phyloP scores from a whole-genome alignment of 2,113 vertebrate genomes.

The Ptyas mucosa region DNA sequence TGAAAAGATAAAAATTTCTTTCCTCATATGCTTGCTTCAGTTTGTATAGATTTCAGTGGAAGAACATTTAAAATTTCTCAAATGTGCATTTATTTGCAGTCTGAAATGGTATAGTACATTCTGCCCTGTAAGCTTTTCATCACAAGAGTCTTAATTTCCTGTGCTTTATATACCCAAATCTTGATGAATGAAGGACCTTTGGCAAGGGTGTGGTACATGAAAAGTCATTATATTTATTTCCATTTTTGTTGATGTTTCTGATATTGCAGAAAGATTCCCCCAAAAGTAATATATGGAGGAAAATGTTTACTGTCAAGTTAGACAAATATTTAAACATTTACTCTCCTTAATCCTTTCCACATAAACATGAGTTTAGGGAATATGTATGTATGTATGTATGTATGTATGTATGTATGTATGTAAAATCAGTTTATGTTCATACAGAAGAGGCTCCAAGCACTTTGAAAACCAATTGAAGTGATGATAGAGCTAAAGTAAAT shows the following conservation, averaged over 20 bases:
- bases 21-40: background rate
- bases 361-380: conserved; percentile 1
- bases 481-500: background rate
- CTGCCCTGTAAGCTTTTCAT: background rate
- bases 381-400: background rate
- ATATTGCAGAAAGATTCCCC: background rate
- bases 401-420: background rate
- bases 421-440: background rate
- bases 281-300: background rate
- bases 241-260: conserved; percentile 2
- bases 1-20: background rate
- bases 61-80: background rate
- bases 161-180: background rate
- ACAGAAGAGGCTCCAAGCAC: background rate
- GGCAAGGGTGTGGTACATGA: background rate
- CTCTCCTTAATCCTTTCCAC: background rate
- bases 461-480: background rate
- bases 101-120: background rate
- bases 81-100: background rate
- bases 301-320: background rate
- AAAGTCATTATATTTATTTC: conserved; percentile 1
- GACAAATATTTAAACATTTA: conserved; percentile 19
- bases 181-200: background rate
- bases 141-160: background rate
- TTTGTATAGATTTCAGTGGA: background rate